These are phyloP conservation scores for Diceros bicornis DNA, from an alignment of 2,797 vertebrate genomes.

Conservation along the genomic window DNA sequence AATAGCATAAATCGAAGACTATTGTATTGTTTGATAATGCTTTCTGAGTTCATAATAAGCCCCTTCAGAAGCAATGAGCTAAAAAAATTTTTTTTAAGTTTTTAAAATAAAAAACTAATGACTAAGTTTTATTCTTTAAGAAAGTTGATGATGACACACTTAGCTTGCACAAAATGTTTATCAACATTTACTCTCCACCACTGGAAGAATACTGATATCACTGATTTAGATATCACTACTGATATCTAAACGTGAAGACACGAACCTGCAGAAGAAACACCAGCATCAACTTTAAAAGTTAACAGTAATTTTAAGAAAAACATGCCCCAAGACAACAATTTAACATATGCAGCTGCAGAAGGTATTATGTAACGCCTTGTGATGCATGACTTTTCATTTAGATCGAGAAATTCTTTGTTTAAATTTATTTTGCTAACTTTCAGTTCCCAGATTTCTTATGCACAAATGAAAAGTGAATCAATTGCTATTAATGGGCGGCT, in stretches of 20 bases:
- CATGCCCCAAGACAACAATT: not conserved
- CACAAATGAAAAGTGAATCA: not conserved
- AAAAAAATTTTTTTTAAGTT: not conserved
- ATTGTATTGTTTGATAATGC: not conserved
- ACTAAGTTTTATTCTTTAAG: not conserved
- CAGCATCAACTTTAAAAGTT: not conserved
- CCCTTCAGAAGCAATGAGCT: not conserved
- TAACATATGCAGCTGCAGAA: not conserved
- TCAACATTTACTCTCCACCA: not conserved
- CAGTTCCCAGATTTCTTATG: not conserved
- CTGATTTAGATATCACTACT: too few species aligned
- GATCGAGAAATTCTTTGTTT: not conserved
- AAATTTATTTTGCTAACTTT: conserved; percentile 1
- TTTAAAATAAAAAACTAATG: not conserved
- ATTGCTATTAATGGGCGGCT: not conserved
- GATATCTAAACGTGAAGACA: not conserved
- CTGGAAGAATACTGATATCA: not conserved
- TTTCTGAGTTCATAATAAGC: not conserved
- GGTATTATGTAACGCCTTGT: not conserved
- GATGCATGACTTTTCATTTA: not conserved
- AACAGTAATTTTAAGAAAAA: not conserved
- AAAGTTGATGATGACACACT: not conserved
- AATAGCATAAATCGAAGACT: not conserved
- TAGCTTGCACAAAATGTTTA: not conserved
- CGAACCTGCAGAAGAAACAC: not conserved